phyloP scores from a whole-genome alignment of 2,888 invertebrate genomes.

The Euzetes globulus region DNA sequence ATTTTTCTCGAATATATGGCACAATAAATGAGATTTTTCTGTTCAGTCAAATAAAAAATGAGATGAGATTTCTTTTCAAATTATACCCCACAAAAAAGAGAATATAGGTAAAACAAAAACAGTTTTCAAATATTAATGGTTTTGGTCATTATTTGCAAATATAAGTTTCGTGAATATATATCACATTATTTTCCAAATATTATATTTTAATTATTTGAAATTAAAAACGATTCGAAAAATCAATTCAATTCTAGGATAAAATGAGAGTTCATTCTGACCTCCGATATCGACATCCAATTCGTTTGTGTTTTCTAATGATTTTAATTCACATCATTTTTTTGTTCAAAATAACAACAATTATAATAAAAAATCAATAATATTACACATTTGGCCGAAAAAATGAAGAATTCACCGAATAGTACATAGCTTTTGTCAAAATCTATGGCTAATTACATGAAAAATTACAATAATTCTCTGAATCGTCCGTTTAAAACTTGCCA shows the following conservation, averaged over 20 bases:
- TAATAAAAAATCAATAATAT: not conserved
- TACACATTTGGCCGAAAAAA: slow-evolving; percentile 7
- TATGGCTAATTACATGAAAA: not conserved
- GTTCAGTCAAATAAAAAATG: too few relatives aligned
- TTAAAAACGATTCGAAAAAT: not conserved
- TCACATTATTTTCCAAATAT: not conserved
- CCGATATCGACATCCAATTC: too few relatives aligned
- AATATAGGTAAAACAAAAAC: not conserved
- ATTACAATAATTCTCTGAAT: not conserved
- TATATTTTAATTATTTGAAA: not conserved
- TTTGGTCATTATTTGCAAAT: slow-evolving; percentile 1
- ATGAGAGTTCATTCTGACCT: too few relatives aligned
- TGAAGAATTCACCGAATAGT: slow-evolving; percentile 27
- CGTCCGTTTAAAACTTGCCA: too few relatives aligned
- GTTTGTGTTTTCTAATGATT: not conserved
- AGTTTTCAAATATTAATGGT: not conserved
- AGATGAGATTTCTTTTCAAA: not conserved
- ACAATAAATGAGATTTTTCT: slow-evolving; percentile 20
- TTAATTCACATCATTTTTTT: not conserved
- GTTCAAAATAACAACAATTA: not conserved
- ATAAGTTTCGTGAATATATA: slow-evolving; percentile 2
- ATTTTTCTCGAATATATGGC: slow-evolving; percentile 21
- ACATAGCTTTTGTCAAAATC: not conserved
- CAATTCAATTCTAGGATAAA: not conserved
- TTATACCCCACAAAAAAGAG: not conserved